Conservation (phyloP, 2,888 invertebrate species). For the Andrena bucephala region DNA sequence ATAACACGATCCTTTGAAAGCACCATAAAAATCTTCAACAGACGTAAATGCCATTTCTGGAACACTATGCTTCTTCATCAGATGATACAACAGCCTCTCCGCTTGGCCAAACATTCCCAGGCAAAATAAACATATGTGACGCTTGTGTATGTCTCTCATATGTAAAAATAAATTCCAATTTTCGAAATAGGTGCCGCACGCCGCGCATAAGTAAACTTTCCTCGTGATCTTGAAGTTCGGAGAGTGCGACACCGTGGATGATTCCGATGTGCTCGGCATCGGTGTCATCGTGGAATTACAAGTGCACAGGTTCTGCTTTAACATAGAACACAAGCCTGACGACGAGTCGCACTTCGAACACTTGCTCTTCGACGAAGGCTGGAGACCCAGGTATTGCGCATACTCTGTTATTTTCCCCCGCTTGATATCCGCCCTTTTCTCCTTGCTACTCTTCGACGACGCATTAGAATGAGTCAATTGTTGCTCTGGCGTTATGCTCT, state of each 20-base stretch:
- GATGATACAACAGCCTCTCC: constrained; percentile 92
- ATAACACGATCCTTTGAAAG: constrained; percentile 90
- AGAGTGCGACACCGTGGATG: constrained; percentile 82
- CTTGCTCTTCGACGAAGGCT: constrained; percentile 87
- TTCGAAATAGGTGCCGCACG: constrained; percentile 94
- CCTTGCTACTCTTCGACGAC: constrained; percentile 62
- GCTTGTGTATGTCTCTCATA: constrained; percentile 93
- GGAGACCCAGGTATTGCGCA: constrained; percentile 90
- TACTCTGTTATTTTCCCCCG: constrained; percentile 86
- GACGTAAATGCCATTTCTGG: constrained; percentile 89
- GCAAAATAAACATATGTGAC: constrained; percentile 94
- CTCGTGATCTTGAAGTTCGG: constrained; percentile 89
- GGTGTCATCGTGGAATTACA: constrained; percentile 85
- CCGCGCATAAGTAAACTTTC: constrained; percentile 93
- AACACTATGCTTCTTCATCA: constrained; percentile 92
- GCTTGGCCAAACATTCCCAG: constrained; percentile 93
- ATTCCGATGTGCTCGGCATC: constrained; percentile 84
- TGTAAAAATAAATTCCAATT: constrained; percentile 95
- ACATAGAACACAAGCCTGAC: constrained; percentile 88
- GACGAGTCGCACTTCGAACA: constrained; percentile 90
- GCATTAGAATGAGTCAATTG: constrained; percentile 52
- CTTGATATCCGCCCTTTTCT: constrained; percentile 71
- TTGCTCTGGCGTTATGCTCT: constrained; percentile 45
- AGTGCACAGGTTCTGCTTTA: constrained; percentile 90
- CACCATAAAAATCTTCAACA: constrained; percentile 89